Conservation (phyloP, 2,888 invertebrate genomes). For the Coleophora deauratella region DNA sequence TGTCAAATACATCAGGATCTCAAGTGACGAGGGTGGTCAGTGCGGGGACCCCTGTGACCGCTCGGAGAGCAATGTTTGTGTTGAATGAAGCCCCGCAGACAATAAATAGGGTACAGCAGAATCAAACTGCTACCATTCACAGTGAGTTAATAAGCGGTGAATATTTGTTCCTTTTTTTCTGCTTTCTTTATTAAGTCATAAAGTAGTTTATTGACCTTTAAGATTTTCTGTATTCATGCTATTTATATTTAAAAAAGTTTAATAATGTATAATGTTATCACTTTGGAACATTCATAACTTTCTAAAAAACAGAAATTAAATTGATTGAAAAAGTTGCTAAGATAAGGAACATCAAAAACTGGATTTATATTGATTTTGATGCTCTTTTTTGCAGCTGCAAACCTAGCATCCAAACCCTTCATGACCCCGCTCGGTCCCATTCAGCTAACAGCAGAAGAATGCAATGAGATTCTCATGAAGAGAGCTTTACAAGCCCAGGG, state of each 20-base stretch:
- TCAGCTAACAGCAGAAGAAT: constrained; percentile 83
- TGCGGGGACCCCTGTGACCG: constrained; percentile 46
- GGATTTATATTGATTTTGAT: too few species aligned
- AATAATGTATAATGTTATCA: too few species aligned
- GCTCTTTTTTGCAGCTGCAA: constrained; percentile 44
- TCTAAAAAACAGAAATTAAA: too few species aligned
- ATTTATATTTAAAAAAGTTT: too few species aligned
- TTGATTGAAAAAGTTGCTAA: too few species aligned
- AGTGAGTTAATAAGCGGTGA: constrained; percentile 35
- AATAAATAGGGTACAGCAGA: constrained; percentile 61
- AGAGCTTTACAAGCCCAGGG: constrained; percentile 79
- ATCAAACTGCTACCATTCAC: constrained; percentile 65
- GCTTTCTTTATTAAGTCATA: too few species aligned
- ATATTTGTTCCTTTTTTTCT: too few species aligned
- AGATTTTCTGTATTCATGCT: too few species aligned
- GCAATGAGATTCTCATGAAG: constrained; percentile 85
- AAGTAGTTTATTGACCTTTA: too few species aligned
- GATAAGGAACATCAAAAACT: too few species aligned
- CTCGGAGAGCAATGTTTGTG: constrained; percentile 65
- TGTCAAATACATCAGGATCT: constrained; percentile 44
- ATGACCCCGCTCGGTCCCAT: constrained; percentile 82
- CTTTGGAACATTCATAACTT: too few species aligned
- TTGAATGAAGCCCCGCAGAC: constrained; percentile 61
- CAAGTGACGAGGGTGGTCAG: constrained; percentile 62
- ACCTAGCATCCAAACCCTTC: constrained; percentile 74